phyloP scores from a whole-genome alignment of 2,113 vertebrate genomes.

The Scomber japonicus region DNA sequence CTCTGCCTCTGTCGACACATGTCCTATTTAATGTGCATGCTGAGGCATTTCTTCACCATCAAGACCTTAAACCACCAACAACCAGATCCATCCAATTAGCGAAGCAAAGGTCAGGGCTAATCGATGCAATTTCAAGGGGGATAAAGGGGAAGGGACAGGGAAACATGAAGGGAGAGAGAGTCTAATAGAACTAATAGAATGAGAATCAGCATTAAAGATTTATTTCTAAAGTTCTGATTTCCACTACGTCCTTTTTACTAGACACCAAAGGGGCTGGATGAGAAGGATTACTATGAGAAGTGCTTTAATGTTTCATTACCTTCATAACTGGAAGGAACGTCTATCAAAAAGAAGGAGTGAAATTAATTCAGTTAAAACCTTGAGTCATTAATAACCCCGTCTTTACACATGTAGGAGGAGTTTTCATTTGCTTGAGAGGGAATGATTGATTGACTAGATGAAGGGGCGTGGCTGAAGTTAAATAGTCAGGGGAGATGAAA shows the following conservation, averaged over 20 bases:
- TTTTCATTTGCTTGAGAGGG: conserved; percentile 79
- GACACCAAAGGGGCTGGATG: conserved; percentile 35
- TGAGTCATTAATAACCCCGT: conserved; percentile 74
- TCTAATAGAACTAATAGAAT: conserved; percentile 47
- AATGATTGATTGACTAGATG: conserved; percentile 70
- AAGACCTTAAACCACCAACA: conserved; percentile 82
- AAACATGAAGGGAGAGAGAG: conserved; percentile 12
- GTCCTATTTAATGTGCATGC: conserved; percentile 76
- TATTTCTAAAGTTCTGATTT: conserved; percentile 33
- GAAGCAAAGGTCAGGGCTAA: conserved; percentile 84
- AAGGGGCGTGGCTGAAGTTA: conserved; percentile 69
- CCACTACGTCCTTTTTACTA: conserved; percentile 28
- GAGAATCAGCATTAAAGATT: conserved; percentile 34
- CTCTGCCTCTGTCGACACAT: conserved; percentile 74
- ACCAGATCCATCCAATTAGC: conserved; percentile 87
- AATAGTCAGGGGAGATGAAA: conserved; percentile 69
- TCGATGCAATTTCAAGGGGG: conserved; percentile 77
- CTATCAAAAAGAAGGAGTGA: conserved; percentile 89
- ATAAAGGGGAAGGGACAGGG: conserved; percentile 16
- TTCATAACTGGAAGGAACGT: conserved; percentile 91
- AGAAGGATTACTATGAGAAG: conserved; percentile 14
- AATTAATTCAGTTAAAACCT: conserved; percentile 73
- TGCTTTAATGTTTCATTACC: conserved; percentile 91
- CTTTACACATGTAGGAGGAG: conserved; percentile 76
- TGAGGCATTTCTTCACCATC: conserved; percentile 80